These are phyloP conservation scores for Chionis minor DNA, from an alignment of 2,113 vertebrate genomes.

Conservation along the genomic window DNA sequence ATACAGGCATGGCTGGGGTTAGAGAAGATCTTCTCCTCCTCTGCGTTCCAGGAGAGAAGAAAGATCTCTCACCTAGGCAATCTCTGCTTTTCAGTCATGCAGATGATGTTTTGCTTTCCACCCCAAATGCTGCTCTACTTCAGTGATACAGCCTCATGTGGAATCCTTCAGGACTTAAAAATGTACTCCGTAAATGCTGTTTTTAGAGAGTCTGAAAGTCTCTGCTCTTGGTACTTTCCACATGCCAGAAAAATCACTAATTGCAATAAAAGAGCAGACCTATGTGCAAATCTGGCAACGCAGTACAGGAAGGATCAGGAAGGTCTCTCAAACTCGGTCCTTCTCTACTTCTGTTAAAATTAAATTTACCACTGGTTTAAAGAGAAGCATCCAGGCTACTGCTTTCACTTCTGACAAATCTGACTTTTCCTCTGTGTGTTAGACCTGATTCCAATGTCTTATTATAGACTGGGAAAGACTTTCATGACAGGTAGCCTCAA, in stretches of 20 bases:
- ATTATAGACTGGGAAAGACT: background rate
- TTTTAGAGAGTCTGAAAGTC: background rate
- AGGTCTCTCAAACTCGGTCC: background rate
- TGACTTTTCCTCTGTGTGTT: background rate
- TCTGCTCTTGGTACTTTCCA: background rate
- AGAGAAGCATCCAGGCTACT: background rate
- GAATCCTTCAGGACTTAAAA: background rate
- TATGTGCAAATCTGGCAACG: background rate
- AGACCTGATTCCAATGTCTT: background rate
- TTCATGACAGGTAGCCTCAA: background rate
- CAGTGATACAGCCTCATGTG: no score
- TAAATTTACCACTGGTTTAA: background rate
- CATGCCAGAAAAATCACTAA: background rate
- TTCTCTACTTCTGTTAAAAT: background rate
- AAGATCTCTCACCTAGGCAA: background rate
- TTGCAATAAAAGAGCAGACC: background rate
- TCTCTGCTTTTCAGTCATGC: background rate
- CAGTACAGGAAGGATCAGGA: background rate
- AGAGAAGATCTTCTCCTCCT: background rate
- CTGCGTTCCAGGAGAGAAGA: background rate
- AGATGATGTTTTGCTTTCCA: background rate
- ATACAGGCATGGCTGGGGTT: background rate
- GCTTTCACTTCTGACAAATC: background rate
- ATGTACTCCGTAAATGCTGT: background rate
- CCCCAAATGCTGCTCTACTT: background rate